Evolutionary conservation across 2,888 invertebrate species (phyloP).

Genomic region (Cheilosia variabilis): DNA sequence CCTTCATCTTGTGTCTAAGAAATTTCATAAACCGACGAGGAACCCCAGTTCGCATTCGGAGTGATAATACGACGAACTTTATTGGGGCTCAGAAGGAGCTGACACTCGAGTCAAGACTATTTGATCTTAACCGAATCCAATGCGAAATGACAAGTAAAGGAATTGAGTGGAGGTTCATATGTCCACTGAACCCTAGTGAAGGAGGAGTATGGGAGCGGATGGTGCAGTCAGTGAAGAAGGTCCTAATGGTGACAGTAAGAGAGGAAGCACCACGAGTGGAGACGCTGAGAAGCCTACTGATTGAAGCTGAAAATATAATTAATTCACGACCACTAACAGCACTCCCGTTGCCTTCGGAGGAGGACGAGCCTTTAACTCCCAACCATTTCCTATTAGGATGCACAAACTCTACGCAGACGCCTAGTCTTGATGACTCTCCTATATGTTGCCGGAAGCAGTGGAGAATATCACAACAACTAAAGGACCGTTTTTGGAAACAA

Average conservation of each 20-base stretch:
- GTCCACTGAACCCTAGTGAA: no score
- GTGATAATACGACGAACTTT: conserved; percentile 69
- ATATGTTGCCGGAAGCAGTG: conserved; percentile 40
- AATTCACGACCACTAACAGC: conserved; percentile 53
- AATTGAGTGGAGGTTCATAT: conserved; percentile 8
- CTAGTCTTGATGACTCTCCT: neutral
- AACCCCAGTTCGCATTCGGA: conserved; percentile 40
- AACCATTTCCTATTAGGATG: conserved; percentile 60
- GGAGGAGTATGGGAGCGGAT: conserved; percentile 53
- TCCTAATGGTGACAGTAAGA: conserved; percentile 50
- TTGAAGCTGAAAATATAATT: conserved; percentile 51
- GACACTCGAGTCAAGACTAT: neutral
- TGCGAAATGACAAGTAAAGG: neutral
- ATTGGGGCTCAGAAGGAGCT: conserved; percentile 40
- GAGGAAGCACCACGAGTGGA: conserved; percentile 57
- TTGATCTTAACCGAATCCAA: neutral
- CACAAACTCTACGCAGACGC: conserved; percentile 7
- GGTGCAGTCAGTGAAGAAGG: conserved; percentile 57
- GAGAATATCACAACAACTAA: conserved; percentile 31
- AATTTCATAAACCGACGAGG: conserved; percentile 42
- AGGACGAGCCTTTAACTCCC: conserved; percentile 46
- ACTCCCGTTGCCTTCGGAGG: conserved; percentile 19
- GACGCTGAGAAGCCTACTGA: conserved; percentile 50
- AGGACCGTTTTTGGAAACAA: conserved; percentile 37
- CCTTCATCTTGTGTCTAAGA: conserved; percentile 12